Conservation (phyloP, 2,113 vertebrate species). For the Malurus alboscapulatus region DNA sequence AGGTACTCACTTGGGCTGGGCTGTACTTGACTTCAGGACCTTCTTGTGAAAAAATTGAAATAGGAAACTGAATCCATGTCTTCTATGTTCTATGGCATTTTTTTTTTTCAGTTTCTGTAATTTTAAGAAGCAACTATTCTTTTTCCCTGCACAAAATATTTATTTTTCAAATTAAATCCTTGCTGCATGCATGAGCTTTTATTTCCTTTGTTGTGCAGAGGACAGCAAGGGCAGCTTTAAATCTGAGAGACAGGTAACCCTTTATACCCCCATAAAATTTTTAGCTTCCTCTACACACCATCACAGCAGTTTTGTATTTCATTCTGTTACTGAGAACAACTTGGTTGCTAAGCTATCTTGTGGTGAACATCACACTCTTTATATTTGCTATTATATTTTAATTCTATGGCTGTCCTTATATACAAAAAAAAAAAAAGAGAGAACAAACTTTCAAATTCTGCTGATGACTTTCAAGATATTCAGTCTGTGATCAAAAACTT, state of each 20-base stretch:
- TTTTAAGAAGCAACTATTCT: background rate
- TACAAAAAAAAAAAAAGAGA: background rate
- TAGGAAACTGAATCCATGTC: background rate
- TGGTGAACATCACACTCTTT: background rate
- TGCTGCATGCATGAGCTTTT: background rate
- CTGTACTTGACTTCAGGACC: background rate
- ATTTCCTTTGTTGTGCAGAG: background rate
- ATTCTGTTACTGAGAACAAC: background rate
- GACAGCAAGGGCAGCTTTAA: background rate
- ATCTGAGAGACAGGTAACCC: background rate
- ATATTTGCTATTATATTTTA: background rate
- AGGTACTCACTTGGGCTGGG: background rate
- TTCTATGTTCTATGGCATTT: background rate
- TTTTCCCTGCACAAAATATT: background rate
- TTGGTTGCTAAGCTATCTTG: background rate
- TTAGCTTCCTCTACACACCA: background rate
- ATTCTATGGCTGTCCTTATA: background rate
- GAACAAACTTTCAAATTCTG: background rate
- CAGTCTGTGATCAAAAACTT: background rate
- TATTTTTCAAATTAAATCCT: background rate
- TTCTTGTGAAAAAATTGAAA: background rate
- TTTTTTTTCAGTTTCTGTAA: background rate
- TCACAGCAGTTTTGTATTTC: background rate
- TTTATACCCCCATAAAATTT: background rate
- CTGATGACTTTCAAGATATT: background rate